Evolutionary conservation across 2,797 vertebrate genomes (phyloP), one percentile per base, ranked within the genome.

Genomic region (Sitta carolinensis): DNA sequence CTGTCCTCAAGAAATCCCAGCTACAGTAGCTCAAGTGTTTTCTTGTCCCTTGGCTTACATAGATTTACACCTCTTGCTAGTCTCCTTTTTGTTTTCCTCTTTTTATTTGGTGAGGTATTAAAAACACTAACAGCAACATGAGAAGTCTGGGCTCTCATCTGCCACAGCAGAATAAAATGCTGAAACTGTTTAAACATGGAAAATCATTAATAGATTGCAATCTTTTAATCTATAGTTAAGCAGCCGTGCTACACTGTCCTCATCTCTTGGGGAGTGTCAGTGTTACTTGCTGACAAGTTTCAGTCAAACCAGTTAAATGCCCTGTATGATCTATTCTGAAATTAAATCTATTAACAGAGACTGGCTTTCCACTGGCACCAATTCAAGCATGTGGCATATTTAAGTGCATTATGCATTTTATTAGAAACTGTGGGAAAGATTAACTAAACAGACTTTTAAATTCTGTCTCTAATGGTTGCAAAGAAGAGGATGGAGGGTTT

Each of bases 161-260:
- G 27, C 19, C 29, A 52, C 7, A 74, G 22, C 4, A 66, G 17
- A 69, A 6, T 32, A 74, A 72, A 75, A 59, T 17, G 34, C n/a
- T 72, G 10, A 38, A 83, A 36, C 4, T 16, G 5, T 30, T 36
- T 30, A 55, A 82, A 69, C 29, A 8, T 4, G 4, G 29, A 32
- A 88, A 54, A 38, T 21, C 10, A 42, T 61, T 34, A 51, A 59
- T 36, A 36, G 10, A 36, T 36, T 36, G 36, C 36, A 36, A 36
- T 36, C 36, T 45, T 81, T 69, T 16, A 63, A 67, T 32, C 11
- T 43, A 2, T 8, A 57, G 19, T 32, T 38, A 43, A 75, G 58
- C 4, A 2, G 12, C 29, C 7, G 9, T 34, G 10, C 29, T n/a
- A 4, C 1, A 0, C 43, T 54, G 25, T 52, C 13, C 61, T 55